Base-by-base conservation (phyloP, 2,797 vertebrate species). In the Orientallactaga sibirica region DNA sequence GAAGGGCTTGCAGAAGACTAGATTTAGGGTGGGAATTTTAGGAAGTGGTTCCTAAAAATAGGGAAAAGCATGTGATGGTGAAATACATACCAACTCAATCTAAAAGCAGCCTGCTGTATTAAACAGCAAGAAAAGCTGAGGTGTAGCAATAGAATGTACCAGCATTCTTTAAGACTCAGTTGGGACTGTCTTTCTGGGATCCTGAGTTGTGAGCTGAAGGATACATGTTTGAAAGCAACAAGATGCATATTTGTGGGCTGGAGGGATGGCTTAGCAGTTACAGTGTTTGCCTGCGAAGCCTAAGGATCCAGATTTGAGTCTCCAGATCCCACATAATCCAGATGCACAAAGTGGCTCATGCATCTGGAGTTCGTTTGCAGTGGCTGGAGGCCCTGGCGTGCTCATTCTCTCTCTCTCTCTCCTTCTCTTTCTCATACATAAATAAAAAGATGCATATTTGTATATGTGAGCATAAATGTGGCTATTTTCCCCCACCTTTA, bases 31-130 rank as follows among this genome's bases (percentile, higher is more conserved):
- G n/a, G 1, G 27, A 80, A 84, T 33, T 81, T 43, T 55, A 86
- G 48, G 6, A 20, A 82, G 7, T 48, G 71, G 80, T 74, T 91
- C 73, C 43, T 89, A 88, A 88, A 86, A 58, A 62, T 22, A n/a
- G 25, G 37, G 14, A 76, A 76, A 88, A 37, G 3, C 9, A 18
- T 73, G 86, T 77, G 2, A n/a, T 33, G 20, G 76, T 16, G 48
- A 93, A 66, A 70, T 71, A n/a, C 2, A 55, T 43, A 37, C 5
- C 14, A 70, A 88, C 11, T 82, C 52, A 70, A 20, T 37, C 37
- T 68, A 58, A 88, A 37, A 20, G 16, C 85, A 85, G 14, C 22
- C 16, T 24, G 37, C 61, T 25, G 2, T 14, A 75, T 8, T 52
- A 71, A 41, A 12, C 27, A 48, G 6, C 41, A n/a, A 78, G 24